Evolutionary conservation across 2,888 invertebrate species (phyloP).

Genomic region (Synergus itoensis): DNA sequence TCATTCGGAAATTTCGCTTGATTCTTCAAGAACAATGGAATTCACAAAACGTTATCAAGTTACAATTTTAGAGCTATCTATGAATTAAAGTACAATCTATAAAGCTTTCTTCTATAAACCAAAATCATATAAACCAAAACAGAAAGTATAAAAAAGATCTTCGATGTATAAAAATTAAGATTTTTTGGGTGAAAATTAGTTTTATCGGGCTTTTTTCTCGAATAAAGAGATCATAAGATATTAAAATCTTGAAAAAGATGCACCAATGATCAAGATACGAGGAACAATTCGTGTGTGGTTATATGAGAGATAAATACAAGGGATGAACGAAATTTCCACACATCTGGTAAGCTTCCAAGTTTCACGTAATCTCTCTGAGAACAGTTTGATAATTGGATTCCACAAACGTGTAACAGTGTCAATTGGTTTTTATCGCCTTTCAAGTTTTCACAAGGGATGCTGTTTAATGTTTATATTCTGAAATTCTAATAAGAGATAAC

Average conservation of each 20-base stretch:
- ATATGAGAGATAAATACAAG: constrained; percentile 1
- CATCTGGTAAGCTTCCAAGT: neutral
- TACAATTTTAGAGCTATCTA: neutral
- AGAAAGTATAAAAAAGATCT: neutral
- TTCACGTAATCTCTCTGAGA: neutral
- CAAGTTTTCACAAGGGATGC: no score
- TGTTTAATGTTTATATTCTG: no score
- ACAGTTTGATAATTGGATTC: neutral
- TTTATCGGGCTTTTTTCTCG: neutral
- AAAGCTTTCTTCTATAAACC: neutral
- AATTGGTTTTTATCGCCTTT: neutral
- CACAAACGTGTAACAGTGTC: neutral
- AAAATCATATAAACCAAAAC: neutral
- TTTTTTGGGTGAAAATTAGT: neutral
- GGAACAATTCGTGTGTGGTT: constrained; percentile 7
- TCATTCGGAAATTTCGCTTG: neutral
- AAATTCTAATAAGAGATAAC: neutral
- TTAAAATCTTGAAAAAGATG: neutral
- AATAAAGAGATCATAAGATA: neutral
- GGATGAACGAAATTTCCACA: neutral
- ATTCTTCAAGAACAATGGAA: neutral
- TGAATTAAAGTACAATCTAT: neutral
- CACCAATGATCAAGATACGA: constrained; percentile 1
- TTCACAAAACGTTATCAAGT: neutral
- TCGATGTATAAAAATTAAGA: neutral